phyloP scores from a whole-genome alignment of 2,888 invertebrate genomes.

The Eristalinus aeneus region DNA sequence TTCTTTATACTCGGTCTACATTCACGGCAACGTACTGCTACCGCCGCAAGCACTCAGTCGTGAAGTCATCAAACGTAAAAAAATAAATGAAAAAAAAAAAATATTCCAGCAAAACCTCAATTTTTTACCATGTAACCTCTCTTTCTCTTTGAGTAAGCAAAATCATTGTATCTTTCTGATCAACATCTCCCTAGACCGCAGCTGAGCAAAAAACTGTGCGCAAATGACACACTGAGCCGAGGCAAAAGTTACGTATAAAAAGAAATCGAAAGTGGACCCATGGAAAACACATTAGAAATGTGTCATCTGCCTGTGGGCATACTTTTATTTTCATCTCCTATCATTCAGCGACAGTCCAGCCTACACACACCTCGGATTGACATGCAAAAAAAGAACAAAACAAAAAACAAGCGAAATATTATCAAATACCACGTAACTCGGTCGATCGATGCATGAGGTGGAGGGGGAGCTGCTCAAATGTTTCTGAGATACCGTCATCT shows the following conservation, averaged over 20 bases:
- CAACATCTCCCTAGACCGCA: constrained; percentile 7
- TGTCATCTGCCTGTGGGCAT: constrained; percentile 45
- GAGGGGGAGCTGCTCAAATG: constrained; percentile 2
- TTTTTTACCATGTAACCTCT: constrained; percentile 18
- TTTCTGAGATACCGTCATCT: constrained; percentile 3
- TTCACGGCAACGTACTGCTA: not conserved
- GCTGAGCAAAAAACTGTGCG: constrained; percentile 16
- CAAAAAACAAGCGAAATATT: not conserved
- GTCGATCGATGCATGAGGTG: not conserved
- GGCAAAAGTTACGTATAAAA: constrained; percentile 38
- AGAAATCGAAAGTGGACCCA: constrained; percentile 55
- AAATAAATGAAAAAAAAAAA: not conserved
- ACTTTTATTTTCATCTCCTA: constrained; percentile 10
- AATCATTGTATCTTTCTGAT: constrained; percentile 17
- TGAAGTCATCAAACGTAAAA: constrained; percentile 4
- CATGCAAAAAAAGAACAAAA: constrained; percentile 11
- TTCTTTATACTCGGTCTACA: not conserved
- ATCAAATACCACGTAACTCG: constrained; percentile 8
- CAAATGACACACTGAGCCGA: constrained; percentile 19
- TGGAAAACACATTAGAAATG: constrained; percentile 49
- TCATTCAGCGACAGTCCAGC: constrained; percentile 31
- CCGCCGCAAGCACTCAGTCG: not conserved
- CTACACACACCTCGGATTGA: constrained; percentile 38
- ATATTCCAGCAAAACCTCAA: not conserved
- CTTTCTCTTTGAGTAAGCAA: constrained; percentile 29